A percentile compares a stretch with the other conserved stretches of the same genome.
Conservation (phyloP, 2,113 vertebrate species). For the Perccottus glenii region DNA sequence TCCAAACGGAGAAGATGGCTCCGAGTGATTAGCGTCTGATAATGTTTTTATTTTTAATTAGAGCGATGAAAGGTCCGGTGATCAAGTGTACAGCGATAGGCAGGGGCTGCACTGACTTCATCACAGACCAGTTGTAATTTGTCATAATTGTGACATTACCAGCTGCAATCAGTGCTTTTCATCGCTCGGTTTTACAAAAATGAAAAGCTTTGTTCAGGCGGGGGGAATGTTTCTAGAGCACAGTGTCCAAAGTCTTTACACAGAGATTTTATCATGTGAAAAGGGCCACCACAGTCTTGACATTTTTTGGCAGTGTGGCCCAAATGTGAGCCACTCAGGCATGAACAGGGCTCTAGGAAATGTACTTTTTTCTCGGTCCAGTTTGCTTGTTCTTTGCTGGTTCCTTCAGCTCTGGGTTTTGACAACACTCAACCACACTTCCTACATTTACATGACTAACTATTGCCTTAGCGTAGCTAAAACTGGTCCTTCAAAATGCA, state of each 20-base stretch:
- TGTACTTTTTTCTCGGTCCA: too few relatives aligned
- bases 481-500: too few relatives aligned
- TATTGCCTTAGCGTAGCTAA: too few relatives aligned
- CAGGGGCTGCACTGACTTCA: background rate
- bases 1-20: slow-evolving; percentile 31
- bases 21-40: slow-evolving; percentile 38
- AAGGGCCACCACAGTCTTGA: background rate
- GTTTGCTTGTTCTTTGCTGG: too few relatives aligned
- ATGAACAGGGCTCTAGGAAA: background rate
- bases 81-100: slow-evolving; percentile 38
- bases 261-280: background rate
- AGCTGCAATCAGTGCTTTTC: slow-evolving; percentile 37
- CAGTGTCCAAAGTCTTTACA: background rate
- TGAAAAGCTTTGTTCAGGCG: slow-evolving; percentile 41
- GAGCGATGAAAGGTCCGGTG: slow-evolving; percentile 41
- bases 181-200: slow-evolving; percentile 46
- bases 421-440: too few relatives aligned
- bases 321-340: slow-evolving; percentile 1
- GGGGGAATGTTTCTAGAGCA: background rate
- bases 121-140: slow-evolving; percentile 45
- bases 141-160: slow-evolving; percentile 49
- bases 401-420: too few relatives aligned
- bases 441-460: too few relatives aligned
- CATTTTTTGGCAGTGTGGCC: background rate
- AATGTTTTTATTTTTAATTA: slow-evolving; percentile 55